Evolutionary conservation across 2,113 vertebrate species (phyloP).

Genomic region (Camarhynchus parvulus): DNA sequence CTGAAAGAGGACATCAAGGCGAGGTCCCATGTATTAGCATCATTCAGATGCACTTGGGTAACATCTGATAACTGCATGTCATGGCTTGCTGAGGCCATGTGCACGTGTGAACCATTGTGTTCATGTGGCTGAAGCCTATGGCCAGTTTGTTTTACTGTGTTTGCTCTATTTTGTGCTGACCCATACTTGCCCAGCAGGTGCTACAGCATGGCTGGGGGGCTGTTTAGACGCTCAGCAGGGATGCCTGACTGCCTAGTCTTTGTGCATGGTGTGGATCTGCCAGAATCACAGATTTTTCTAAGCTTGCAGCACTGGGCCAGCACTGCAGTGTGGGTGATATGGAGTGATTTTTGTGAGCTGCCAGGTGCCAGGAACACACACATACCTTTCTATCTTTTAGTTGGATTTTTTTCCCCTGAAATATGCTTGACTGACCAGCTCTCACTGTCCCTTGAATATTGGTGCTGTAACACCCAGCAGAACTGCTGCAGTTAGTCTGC

Average conservation of each 20-base stretch:
- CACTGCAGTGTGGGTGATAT: neutral
- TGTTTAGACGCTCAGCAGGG: neutral
- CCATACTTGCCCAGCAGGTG: neutral
- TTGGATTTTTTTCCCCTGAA: accelerated
- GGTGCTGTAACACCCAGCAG: neutral
- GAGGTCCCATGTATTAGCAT: neutral
- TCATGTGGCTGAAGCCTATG: neutral
- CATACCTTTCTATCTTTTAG: neutral
- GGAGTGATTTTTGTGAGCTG: neutral
- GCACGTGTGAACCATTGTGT: neutral
- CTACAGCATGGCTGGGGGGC: neutral
- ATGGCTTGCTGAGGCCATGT: neutral
- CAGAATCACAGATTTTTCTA: neutral
- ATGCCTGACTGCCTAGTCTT: neutral
- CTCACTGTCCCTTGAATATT: neutral
- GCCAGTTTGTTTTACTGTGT: neutral
- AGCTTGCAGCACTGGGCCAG: neutral
- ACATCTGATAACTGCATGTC: neutral
- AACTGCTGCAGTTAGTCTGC: neutral
- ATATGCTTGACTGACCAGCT: neutral
- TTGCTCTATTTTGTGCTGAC: neutral
- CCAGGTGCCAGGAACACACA: neutral
- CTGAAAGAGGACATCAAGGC: neutral
- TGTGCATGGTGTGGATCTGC: accelerated
- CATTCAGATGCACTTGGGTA: neutral